phyloP scores from a whole-genome alignment of 2,888 invertebrate species.

The Ochropacha duplaris region DNA sequence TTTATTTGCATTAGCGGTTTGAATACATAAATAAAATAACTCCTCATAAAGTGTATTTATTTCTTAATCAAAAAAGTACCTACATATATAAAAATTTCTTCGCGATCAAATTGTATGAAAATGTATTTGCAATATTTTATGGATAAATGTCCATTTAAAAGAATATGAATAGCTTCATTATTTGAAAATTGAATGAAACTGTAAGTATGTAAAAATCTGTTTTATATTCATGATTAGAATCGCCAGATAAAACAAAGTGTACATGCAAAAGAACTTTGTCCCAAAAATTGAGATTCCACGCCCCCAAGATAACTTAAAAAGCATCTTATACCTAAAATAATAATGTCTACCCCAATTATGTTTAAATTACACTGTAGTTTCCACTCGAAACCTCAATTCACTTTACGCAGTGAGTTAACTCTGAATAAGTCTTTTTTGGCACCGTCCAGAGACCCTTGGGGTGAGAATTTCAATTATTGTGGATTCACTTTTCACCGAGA shows the following conservation, averaged over 20 bases:
- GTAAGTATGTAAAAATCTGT: too few relatives aligned
- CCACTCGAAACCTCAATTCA: constrained; percentile 7
- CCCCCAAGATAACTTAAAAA: background rate
- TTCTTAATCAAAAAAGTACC: background rate
- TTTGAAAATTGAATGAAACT: too few relatives aligned
- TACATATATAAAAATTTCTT: too few relatives aligned
- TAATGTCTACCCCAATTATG: constrained; percentile 1
- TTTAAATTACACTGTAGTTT: constrained; percentile 9
- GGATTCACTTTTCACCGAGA: constrained; percentile 37
- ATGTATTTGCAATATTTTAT: too few relatives aligned
- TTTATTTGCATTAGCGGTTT: background rate
- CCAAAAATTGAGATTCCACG: background rate
- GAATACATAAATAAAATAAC: background rate
- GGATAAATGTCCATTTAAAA: too few relatives aligned
- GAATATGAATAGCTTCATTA: too few relatives aligned
- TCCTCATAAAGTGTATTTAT: background rate
- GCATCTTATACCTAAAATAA: background rate
- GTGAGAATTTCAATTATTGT: constrained; percentile 44
- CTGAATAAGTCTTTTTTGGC: constrained; percentile 26
- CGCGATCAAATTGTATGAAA: too few relatives aligned
- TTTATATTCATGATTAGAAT: background rate
- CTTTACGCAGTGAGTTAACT: constrained; percentile 14
- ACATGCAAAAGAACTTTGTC: background rate
- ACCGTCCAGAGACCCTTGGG: constrained; percentile 25
- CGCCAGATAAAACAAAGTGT: background rate